phyloP scores from a whole-genome alignment of 2,113 vertebrate genomes.

The Dipodomys stephensi region DNA sequence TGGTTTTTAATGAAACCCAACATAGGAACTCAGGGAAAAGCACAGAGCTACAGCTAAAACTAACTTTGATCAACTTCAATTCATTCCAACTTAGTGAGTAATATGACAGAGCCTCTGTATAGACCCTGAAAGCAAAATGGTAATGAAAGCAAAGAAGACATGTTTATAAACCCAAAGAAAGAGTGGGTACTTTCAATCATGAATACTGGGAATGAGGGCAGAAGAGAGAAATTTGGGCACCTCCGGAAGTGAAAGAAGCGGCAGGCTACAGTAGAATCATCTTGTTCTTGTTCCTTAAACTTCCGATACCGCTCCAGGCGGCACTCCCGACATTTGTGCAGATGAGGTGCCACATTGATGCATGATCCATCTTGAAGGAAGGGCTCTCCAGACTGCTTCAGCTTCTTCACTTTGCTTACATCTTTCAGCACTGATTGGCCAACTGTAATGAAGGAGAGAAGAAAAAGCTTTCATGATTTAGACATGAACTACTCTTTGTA shows the following conservation, averaged over 20 bases:
- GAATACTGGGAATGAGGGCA: neutral
- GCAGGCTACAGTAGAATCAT: slow-evolving; percentile 97
- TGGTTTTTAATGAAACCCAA: slow-evolving; percentile 44
- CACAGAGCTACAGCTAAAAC: neutral
- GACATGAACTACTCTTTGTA: neutral
- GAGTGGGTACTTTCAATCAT: neutral
- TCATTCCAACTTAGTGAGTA: neutral
- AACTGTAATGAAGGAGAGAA: slow-evolving; percentile 86
- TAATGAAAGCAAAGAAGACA: neutral
- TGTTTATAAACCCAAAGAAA: neutral
- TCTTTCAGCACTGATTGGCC: slow-evolving; percentile 98
- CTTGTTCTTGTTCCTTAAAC: slow-evolving; percentile 95
- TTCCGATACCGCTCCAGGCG: slow-evolving; percentile 97
- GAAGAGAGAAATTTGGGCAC: slow-evolving; percentile 80
- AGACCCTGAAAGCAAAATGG: neutral
- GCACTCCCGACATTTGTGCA: slow-evolving; percentile 99
- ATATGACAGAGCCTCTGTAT: neutral
- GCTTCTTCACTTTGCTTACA: slow-evolving; percentile 95
- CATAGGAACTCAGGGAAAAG: neutral
- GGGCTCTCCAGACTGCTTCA: slow-evolving; percentile 98
- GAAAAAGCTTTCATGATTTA: slow-evolving; percentile 41
- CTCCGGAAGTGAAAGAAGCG: slow-evolving; percentile 99
- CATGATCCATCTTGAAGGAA: slow-evolving; percentile 99
- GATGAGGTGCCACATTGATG: slow-evolving; percentile 98
- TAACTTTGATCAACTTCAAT: neutral